Evolutionary conservation across 2,888 invertebrate genomes (phyloP).

Genomic region (Strigamia maritima): DNA sequence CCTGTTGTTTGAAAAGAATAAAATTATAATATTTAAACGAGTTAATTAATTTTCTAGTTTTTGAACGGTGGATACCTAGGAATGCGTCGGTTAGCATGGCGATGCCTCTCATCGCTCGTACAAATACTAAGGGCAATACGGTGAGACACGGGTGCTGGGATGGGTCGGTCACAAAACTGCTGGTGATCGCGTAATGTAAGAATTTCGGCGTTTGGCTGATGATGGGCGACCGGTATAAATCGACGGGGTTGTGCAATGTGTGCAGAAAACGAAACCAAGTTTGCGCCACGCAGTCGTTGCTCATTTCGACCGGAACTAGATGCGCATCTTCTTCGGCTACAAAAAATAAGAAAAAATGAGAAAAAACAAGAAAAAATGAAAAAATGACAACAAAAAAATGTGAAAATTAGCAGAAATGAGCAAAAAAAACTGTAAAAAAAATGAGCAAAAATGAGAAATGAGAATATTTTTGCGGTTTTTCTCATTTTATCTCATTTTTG

Average conservation of each 20-base stretch:
- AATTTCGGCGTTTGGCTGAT: conserved; percentile 71
- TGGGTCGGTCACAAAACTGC: conserved; percentile 74
- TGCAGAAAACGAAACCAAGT: conserved; percentile 94
- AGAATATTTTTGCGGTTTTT: too few species aligned
- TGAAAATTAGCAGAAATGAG: not conserved
- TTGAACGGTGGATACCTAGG: conserved; percentile 64
- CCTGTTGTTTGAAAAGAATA: conserved; percentile 41
- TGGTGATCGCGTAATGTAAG: conserved; percentile 74
- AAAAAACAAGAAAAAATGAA: conserved; percentile 44
- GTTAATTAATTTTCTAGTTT: too few species aligned
- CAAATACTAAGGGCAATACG: conserved; percentile 81
- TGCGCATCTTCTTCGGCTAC: conserved; percentile 80
- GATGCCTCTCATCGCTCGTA: conserved; percentile 88
- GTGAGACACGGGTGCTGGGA: conserved; percentile 85
- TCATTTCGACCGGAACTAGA: conserved; percentile 78
- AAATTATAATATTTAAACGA: not conserved
- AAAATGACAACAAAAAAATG: not conserved
- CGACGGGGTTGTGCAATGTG: conserved; percentile 91
- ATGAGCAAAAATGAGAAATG: not conserved
- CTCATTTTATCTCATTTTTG: too few species aligned
- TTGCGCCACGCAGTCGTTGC: conserved; percentile 85
- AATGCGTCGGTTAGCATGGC: conserved; percentile 93
- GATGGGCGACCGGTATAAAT: conserved; percentile 79
- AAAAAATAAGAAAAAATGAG: conserved; percentile 46
- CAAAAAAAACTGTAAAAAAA: too few species aligned